phyloP scores from a whole-genome alignment of 2,797 vertebrate genomes.

The Salarias fasciatus region DNA sequence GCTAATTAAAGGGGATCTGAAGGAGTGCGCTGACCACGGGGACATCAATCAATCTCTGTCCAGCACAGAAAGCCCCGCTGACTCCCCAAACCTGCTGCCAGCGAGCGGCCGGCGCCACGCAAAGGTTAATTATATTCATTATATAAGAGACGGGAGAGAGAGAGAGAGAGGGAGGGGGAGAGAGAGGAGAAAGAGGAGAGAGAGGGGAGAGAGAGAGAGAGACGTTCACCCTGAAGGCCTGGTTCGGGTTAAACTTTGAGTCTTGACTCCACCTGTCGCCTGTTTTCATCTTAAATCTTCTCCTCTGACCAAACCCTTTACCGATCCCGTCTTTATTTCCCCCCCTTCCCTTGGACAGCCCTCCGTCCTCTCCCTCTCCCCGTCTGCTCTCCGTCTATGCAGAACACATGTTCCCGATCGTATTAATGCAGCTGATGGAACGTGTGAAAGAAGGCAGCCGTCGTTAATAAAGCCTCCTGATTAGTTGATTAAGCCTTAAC shows the following conservation, averaged over 20 bases:
- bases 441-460: conserved; percentile 60
- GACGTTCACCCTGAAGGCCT: conserved; percentile 77
- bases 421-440: conserved; percentile 64
- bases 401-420: conserved; percentile 45
- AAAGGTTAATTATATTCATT: conserved; percentile 88
- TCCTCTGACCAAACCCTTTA: too few relatives aligned
- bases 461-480: conserved; percentile 71
- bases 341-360: too few relatives aligned
- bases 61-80: conserved; percentile 53
- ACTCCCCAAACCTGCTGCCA: conserved; percentile 73
- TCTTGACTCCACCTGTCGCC: conserved; percentile 55
- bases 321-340: too few relatives aligned
- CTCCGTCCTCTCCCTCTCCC: too few relatives aligned
- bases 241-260: conserved; percentile 60
- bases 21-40: conserved; percentile 72
- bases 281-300: conserved; percentile 3
- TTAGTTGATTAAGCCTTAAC: conserved; percentile 79
- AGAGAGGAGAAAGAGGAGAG: conserved; percentile 14
- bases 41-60: conserved; percentile 85
- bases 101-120: conserved; percentile 61
- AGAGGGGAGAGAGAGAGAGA: conserved; percentile 16
- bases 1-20: conserved; percentile 83
- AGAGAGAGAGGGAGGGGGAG: conserved; percentile 11
- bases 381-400: conserved; percentile 36
- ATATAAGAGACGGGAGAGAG: conserved; percentile 65